Base-by-base conservation (phyloP, 2,113 vertebrate genomes). In the Channa argus region DNA sequence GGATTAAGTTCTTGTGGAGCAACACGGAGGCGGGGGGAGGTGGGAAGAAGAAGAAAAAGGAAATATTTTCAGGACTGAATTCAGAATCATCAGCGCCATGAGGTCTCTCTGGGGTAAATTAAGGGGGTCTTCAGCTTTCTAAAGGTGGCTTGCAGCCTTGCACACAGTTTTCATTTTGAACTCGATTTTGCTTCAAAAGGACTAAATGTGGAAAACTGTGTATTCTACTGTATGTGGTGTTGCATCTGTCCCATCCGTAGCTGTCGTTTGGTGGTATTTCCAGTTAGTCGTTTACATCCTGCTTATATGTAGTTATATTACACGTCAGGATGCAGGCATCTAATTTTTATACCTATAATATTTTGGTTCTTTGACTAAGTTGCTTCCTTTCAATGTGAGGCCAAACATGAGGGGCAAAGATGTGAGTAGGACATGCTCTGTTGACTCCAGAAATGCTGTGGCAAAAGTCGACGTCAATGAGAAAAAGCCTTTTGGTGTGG, bases 71-170 rank as follows among this genome's bases (percentile, higher is more conserved):
- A 87, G 84, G 80, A 90, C 73, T 88, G 46, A 63, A 77, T 88
- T 87, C 59, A 75, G 83, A 92, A 86, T 82, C 80, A 88, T 92
- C 87, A 85, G 77, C 83, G 85, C 89, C 91, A 84, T 78, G 56
- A 89, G 82, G 74, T 84, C 63, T 79, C 79, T 88, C 82, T 92
- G 84, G 82, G 83, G 74, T 83, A 80, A 87, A 92, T 91, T 88
- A 90, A 69, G 39, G 46, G 62, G 71, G 54, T 82, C 79, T 74
- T 87, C 84, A 64, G 79, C 74, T 82, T 53, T 74, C 33, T 63
- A 79, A 82, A 90, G 79, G 83, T 90, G 86, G 82, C 90, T 88
- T 82, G 63, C 70, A 87, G 62, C 76, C 70, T 56, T 67, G 66
- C 44, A 77, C 72, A 65, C 78, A 87, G 74, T 77, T 84, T 82